Evolutionary conservation across 2,113 vertebrate species (phyloP).

Genomic region (Xiphophorus couchianus): DNA sequence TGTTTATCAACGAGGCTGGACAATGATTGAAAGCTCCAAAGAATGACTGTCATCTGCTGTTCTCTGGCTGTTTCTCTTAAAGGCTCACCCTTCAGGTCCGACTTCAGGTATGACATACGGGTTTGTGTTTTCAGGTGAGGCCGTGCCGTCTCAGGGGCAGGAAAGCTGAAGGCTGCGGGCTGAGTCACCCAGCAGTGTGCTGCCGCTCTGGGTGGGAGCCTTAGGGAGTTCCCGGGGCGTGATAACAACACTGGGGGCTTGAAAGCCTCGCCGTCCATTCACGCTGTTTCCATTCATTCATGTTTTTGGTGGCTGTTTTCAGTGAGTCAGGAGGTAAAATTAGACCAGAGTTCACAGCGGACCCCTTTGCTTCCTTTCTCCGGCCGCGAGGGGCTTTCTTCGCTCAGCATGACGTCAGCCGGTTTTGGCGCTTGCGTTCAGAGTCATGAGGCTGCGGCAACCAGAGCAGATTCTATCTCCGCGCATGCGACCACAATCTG

Average conservation of each 20-base stretch:
- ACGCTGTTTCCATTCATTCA: conserved; percentile 24
- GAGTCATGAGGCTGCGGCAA: conserved; percentile 44
- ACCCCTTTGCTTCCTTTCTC: conserved; percentile 25
- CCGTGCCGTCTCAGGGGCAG: background rate
- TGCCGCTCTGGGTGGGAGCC: conserved; percentile 8
- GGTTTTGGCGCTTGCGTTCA: conserved; percentile 19
- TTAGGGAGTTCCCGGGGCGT: conserved; percentile 32
- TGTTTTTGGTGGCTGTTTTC: conserved; percentile 26
- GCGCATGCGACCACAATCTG: conserved; percentile 24
- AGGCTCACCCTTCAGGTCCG: background rate
- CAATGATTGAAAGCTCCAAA: background rate
- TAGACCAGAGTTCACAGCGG: conserved; percentile 12
- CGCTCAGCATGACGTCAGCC: conserved; percentile 48
- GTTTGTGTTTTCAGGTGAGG: background rate
- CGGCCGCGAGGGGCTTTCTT: conserved; percentile 51
- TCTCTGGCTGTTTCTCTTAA: background rate
- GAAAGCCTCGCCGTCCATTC: background rate
- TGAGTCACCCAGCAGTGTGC: conserved; percentile 26
- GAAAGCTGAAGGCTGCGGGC: background rate
- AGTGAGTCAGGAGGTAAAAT: conserved; percentile 11
- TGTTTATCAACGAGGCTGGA: background rate
- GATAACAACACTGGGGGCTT: background rate
- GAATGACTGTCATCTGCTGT: background rate
- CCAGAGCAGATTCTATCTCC: conserved; percentile 26
- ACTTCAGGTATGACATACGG: background rate